Evolutionary conservation across 2,797 vertebrate species (phyloP).

Genomic region (Darevskia nairensis): DNA sequence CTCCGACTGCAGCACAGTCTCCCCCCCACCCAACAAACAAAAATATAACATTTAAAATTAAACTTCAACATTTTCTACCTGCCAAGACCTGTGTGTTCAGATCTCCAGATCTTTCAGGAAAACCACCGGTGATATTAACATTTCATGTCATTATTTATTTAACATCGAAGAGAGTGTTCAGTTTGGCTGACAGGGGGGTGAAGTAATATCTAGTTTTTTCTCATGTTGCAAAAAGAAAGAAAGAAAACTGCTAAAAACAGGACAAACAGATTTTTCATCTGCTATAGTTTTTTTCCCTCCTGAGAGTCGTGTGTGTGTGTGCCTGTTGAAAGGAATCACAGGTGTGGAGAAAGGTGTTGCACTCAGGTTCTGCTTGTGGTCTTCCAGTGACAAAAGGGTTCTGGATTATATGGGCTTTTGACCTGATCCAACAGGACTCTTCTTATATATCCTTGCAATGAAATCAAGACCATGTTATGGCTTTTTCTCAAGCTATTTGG

Average conservation of each 20-base stretch:
- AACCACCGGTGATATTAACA: conserved; percentile 49
- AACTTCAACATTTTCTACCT: conserved; percentile 40
- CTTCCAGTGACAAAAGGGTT: too few species aligned
- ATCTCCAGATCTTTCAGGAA: conserved; percentile 35
- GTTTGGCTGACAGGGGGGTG: not conserved
- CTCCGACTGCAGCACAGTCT: not conserved
- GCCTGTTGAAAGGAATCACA: too few species aligned
- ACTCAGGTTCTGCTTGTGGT: too few species aligned
- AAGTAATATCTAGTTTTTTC: not conserved
- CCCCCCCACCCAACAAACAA: not conserved
- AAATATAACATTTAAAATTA: conserved; percentile 22
- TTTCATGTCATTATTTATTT: conserved; percentile 51
- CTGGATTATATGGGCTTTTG: too few species aligned
- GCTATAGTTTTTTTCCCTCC: conserved; percentile 43
- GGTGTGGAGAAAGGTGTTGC: too few species aligned
- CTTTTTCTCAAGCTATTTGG: conserved; percentile 25
- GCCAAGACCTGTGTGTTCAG: conserved; percentile 36
- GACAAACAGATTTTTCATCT: conserved; percentile 44
- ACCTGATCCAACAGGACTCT: too few species aligned
- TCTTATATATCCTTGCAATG: conserved; percentile 17
- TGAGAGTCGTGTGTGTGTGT: not conserved
- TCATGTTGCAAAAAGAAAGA: not conserved
- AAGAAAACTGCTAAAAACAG: conserved; percentile 38
- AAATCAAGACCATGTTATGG: conserved; percentile 41
- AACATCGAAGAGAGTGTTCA: conserved; percentile 43